A percentile compares a stretch with the other conserved stretches of the same genome.
phyloP scores from a whole-genome alignment of 2,888 invertebrate species.

The Agriotes lineatus region DNA sequence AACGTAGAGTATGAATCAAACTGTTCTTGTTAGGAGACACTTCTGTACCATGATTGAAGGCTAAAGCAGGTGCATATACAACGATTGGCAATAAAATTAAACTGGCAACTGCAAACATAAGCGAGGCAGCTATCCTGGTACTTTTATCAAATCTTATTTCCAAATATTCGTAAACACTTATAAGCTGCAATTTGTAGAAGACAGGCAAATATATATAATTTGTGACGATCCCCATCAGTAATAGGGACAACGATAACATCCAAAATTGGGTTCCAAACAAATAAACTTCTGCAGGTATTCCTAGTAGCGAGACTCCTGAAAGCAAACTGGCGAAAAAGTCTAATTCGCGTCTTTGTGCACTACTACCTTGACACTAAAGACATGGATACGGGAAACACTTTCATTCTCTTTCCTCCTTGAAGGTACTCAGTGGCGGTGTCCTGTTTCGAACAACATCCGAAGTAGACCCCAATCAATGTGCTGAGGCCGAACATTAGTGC shows the following conservation, averaged over 20 bases:
- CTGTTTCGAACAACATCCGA: conserved; percentile 70
- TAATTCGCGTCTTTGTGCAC: neutral
- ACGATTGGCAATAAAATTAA: conserved; percentile 74
- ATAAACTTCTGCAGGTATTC: conserved; percentile 82
- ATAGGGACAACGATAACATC: conserved; percentile 64
- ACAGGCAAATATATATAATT: conserved; percentile 71
- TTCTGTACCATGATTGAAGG: conserved; percentile 74
- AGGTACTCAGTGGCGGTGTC: conserved; percentile 76
- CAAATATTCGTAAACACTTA: conserved; percentile 78
- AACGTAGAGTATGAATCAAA: too few relatives aligned
- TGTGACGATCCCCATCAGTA: conserved; percentile 56
- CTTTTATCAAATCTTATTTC: conserved; percentile 74
- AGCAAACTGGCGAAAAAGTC: conserved; percentile 79
- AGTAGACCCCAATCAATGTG: conserved; percentile 58
- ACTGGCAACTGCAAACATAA: conserved; percentile 71
- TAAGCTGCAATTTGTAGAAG: conserved; percentile 78
- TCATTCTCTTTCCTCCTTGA: conserved; percentile 79
- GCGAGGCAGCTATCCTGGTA: conserved; percentile 72
- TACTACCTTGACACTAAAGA: conserved; percentile 76
- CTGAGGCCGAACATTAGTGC: conserved; percentile 61
- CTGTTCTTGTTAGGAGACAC: too few relatives aligned
- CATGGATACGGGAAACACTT: conserved; percentile 76
- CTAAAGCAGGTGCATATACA: conserved; percentile 78
- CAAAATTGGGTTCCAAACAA: conserved; percentile 77
- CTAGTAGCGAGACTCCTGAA: conserved; percentile 81